These are phyloP conservation scores for Sinhomidia bicolor DNA, from an alignment of 2,888 invertebrate genomes.

Conservation along the genomic window DNA sequence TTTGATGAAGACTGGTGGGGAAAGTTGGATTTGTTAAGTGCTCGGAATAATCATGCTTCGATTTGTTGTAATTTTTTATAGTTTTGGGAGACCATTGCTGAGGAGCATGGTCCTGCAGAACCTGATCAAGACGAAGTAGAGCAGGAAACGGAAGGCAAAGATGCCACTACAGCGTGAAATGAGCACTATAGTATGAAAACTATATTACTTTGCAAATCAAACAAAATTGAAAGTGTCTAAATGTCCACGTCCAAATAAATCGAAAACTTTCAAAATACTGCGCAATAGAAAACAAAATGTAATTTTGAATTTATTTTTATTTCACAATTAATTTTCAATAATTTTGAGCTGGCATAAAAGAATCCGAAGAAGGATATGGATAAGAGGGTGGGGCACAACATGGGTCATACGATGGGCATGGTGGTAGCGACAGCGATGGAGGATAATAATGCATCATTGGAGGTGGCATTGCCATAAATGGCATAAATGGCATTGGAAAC, in stretches of 20 bases:
- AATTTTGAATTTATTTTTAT: background rate
- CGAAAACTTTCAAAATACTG: background rate
- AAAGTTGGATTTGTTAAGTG: too few relatives aligned
- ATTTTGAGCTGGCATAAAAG: constrained; percentile 40
- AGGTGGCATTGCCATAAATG: constrained; percentile 66
- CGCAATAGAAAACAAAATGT: background rate
- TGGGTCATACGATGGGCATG: constrained; percentile 15
- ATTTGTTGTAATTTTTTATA: background rate
- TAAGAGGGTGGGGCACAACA: constrained; percentile 10
- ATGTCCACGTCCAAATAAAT: constrained; percentile 1
- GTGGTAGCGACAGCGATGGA: constrained; percentile 19
- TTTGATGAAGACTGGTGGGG: too few relatives aligned
- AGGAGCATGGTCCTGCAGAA: constrained; percentile 68
- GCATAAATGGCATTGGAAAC: constrained; percentile 60
- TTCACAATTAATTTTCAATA: constrained; percentile 14
- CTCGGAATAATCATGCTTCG: too few relatives aligned
- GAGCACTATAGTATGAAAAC: too few relatives aligned
- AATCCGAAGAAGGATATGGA: constrained; percentile 22
- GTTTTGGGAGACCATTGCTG: constrained; percentile 30
- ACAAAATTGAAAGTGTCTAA: constrained; percentile 20
- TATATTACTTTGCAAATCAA: too few relatives aligned
- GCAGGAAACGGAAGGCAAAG: constrained; percentile 65
- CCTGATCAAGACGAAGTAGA: constrained; percentile 6
- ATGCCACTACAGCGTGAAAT: background rate
- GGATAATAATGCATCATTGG: constrained; percentile 61